Evolutionary conservation across 2,797 vertebrate species (phyloP), one percentile per base, ranked within the genome.

Genomic region (Xiphorhynchus erythropygius): DNA sequence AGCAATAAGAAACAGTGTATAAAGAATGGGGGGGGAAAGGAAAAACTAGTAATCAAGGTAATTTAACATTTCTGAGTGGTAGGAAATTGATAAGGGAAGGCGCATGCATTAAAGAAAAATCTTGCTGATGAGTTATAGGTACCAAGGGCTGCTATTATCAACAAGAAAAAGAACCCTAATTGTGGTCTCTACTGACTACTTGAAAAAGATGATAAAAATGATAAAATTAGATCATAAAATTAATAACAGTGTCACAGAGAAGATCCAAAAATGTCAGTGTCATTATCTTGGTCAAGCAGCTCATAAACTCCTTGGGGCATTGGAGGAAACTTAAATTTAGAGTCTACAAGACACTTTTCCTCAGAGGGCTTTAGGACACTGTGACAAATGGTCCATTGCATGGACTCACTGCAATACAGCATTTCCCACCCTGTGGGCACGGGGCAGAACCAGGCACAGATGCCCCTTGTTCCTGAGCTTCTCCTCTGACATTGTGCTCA

Each of bases 231-330:
- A 62, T 65, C 32, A 74, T 63, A 50, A 92, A 82, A 90, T 92
- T 89, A 93, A 79, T 79, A 90, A 87, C 62, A 33, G 84, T 37
- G 63, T 84, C 81, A 93, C 35, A 2, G 41, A 67, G 70, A 89
- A 86, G 47, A 84, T 79, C 63, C 75, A 79, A 84, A 94, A 94
- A 67, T 67, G 78, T 89, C 81, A 39, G 47, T 47, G 33, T 55
- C 84, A 82, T 93, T 92, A 79, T 76, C 89, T 89, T 93, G 92
- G 96, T 94, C 91, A 95, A 89, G 84, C 67, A 70, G 87, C 91
- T 77, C 89, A 35, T 59, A 73, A 90, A 63, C 52, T 94, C 67
- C 84, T 90, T 10, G 0, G 27, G 74, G 84, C 84, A 47, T 15
- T 27, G 37, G 37, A 89, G 44, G 78, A 89, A 93, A 67, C 63